These are phyloP conservation scores for Heteromyza rotundicornis DNA, from an alignment of 2,888 invertebrate genomes.

Conservation along the genomic window DNA sequence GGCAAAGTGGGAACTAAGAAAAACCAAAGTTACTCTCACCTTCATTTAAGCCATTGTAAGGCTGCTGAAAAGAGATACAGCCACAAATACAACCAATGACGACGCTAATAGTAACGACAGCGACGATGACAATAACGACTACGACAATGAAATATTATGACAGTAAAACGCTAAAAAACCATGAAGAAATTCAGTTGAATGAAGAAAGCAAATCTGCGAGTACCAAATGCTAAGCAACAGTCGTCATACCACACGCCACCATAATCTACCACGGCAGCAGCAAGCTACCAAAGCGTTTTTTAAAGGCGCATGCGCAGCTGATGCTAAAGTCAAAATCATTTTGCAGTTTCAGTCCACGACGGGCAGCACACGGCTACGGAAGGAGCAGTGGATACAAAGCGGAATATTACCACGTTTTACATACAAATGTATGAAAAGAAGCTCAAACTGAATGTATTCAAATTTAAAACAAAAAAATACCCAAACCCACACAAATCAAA, in stretches of 20 bases:
- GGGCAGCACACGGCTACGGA: not conserved
- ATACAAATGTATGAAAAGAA: no score
- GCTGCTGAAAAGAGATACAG: not conserved
- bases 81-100: not conserved
- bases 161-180: not conserved
- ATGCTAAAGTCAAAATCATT: slow-evolving; percentile 25
- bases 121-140: no score
- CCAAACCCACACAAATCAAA: no score
- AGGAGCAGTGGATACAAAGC: slow-evolving; percentile 1
- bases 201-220: not conserved
- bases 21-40: not conserved
- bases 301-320: not conserved
- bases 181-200: not conserved
- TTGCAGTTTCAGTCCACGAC: slow-evolving; percentile 42
- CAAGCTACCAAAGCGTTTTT: not conserved
- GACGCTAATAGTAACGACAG: not conserved
- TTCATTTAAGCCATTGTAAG: slow-evolving; percentile 1
- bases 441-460: not conserved
- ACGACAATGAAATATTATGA: slow-evolving; percentile 1
- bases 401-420: no score
- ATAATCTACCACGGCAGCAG: not conserved
- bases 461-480: not conserved
- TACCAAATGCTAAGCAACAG: not conserved
- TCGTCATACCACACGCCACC: not conserved
- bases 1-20: no score